Evolutionary conservation across 2,113 vertebrate genomes (phyloP), one percentile per base, ranked within the genome.

Genomic region (Megalops atlanticus): DNA sequence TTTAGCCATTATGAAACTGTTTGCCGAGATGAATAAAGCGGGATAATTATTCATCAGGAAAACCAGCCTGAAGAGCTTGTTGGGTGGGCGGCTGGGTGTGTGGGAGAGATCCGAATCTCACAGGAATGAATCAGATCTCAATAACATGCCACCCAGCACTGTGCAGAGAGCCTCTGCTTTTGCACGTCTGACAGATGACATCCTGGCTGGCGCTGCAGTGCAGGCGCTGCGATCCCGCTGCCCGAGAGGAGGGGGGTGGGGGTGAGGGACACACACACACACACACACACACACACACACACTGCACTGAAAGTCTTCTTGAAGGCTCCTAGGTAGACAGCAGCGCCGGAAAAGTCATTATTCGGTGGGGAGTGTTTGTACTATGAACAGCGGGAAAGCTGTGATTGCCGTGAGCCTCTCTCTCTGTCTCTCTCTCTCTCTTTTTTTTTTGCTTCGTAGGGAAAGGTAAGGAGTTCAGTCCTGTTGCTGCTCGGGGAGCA

Each of bases 401-500:
- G 33, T 54, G 70, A 82, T 68, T 78, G 80, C 81, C 81, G 64
- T 27, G 8, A 81, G 79, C 76, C 40, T n/a, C 75, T 70, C n/a
- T n/a, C n/a, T n/a, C n/a, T n/a, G n/a, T n/a, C n/a, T n/a, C n/a
- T n/a, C n/a, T n/a, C n/a, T n/a, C n/a, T n/a, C n/a, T n/a, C n/a
- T n/a, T n/a, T 68, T 39, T 43, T 77, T 33, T 69, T 71, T 49
- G 33, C 5, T 85, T 71, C 71, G 79, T 81, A 76, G 74, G 81
- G 72, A 81, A 73, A 76, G 81, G 79, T 83, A 76, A 83, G 71
- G 39, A 83, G 79, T 85, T 85, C 79, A 85, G 52, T 45, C 81
- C 58, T 69, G 45, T 71, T 52, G 41, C 74, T 54, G 41, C 69
- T 54, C 54, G 41, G 49, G 70, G 78, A 79, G 68, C 33, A 54